These are phyloP conservation scores for Diadema setosum DNA, from an alignment of 35 echinoderm and acorn worm genomes.

Conservation along the genomic window DNA sequence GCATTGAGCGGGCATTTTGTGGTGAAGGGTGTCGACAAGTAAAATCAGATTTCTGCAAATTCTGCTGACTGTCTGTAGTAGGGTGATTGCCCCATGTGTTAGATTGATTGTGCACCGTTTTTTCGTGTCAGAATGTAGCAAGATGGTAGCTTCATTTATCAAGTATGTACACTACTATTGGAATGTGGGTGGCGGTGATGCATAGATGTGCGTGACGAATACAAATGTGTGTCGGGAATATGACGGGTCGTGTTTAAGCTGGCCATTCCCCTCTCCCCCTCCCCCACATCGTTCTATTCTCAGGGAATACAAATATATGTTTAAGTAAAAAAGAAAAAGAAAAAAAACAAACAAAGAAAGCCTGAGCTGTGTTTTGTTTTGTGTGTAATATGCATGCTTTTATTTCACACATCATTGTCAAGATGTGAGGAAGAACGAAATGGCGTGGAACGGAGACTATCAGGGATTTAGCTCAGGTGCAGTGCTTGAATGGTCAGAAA, in stretches of 20 bases:
- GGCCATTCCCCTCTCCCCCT: neutral
- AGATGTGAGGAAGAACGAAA: neutral
- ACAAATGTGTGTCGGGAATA: neutral
- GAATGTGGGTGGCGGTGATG: no score
- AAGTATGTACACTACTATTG: no score
- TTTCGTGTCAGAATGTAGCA: no score
- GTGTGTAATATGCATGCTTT: conserved; percentile 7
- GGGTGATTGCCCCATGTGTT: no score
- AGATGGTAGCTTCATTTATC: no score
- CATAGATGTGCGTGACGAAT: neutral
- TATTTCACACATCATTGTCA: neutral
- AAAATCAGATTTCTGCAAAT: no score
- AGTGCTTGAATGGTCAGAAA: neutral
- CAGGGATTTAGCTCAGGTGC: neutral
- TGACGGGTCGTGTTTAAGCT: neutral
- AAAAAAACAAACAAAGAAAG: no score
- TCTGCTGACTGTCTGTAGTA: no score
- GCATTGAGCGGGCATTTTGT: no score
- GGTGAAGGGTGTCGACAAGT: no score
- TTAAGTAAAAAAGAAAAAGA: neutral
- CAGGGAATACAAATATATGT: neutral
- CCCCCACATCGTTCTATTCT: neutral
- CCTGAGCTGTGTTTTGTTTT: neutral
- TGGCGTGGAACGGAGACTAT: neutral
- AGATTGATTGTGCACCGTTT: no score